Base-by-base conservation (phyloP, 2,888 invertebrate genomes). In the Baronia brevicornis region DNA sequence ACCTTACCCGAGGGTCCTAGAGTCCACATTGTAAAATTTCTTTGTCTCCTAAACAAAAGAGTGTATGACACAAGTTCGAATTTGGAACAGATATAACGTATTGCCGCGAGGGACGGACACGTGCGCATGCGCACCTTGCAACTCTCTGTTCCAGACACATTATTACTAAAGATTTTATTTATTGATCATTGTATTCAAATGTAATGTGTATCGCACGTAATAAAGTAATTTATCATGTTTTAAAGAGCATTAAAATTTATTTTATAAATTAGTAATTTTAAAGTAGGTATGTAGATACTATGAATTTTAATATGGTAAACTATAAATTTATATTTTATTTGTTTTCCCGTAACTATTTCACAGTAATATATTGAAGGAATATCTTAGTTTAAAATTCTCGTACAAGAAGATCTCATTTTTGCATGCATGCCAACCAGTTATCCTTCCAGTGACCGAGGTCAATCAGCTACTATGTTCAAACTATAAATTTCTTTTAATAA, bases 401-500 rank as follows among this genome's bases (percentile, higher is more conserved):
- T 15, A 24, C 11, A 42, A 39, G 43, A 56, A 51, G 52, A 52
- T 43, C 46, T 65, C 60, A 69, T 68, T 68, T 71, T 75, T 62
- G 64, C 71, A 67, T 71, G 54, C 55, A 56, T 60, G 46, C 56
- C 56, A 67, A 64, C 68, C 63, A 57, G 69, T 68, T 70, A 66
- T 69, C 72, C 74, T 70, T 66, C 62, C 66, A 64, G 50, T 78
- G 77, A 71, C 74, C 74, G 71, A 72, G 82, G 79, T 82, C 84
- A 80, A 80, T 82, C 80, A 79, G 75, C 60, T 59, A 70, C 72
- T 71, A 78, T 77, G 71, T 62, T 58, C 74, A 60, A 73, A 71
- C 82, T 79, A 84, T 84, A 84, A 82, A 84, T 84, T 84, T 82
- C 69, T 73, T 82, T 84, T 84, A 84, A 84, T 84, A 82, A 82